Conservation (phyloP, 2,113 vertebrate species). For the Plecotus auritus region DNA sequence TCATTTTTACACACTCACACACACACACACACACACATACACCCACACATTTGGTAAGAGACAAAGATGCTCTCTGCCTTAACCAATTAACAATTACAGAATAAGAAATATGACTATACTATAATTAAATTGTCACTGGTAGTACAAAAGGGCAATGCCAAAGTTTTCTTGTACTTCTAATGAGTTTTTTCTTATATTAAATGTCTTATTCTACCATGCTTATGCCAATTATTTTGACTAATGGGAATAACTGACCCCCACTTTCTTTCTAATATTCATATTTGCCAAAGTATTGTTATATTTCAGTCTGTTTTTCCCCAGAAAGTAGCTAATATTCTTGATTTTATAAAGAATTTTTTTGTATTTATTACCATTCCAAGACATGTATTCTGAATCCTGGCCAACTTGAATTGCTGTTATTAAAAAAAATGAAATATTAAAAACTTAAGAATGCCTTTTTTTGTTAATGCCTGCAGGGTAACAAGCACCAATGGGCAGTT, state of each 20-base stretch:
- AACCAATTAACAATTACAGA: constrained; percentile 44
- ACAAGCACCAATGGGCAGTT: background rate
- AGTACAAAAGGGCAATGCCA: background rate
- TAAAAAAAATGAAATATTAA: background rate
- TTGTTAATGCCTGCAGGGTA: background rate
- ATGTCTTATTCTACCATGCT: background rate
- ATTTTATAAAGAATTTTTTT: constrained; percentile 43
- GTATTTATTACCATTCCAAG: constrained; percentile 22
- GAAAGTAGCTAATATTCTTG: constrained; percentile 3
- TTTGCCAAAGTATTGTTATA: background rate
- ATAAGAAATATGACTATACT: constrained; percentile 44
- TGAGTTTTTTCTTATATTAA: background rate
- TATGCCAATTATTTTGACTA: constrained; percentile 33
- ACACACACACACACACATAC: background rate
- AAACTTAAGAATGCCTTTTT: constrained; percentile 1
- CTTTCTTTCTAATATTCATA: constrained; percentile 2
- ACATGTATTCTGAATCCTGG: constrained; percentile 11
- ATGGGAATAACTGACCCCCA: constrained; percentile 17
- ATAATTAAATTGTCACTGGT: constrained; percentile 39
- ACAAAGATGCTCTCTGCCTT: background rate
- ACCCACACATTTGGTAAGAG: background rate
- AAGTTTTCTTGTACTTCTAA: constrained; percentile 33
- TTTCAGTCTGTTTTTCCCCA: constrained; percentile 15
- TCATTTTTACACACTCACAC: background rate
- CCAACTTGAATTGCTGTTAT: constrained; percentile 5